Base-by-base conservation (phyloP, 2,888 invertebrate species). In the Gibbula magus region DNA sequence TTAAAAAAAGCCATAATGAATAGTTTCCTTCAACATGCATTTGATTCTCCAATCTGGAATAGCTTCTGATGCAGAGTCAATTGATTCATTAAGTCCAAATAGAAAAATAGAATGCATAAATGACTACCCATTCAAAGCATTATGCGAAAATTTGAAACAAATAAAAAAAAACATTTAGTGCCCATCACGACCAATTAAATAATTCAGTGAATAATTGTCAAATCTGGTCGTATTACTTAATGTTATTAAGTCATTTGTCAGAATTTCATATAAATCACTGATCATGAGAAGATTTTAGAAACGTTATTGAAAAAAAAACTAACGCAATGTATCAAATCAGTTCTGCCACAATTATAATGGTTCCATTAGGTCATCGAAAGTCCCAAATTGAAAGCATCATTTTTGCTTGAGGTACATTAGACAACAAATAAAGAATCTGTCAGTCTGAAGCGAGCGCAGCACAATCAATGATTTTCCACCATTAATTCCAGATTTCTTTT, bases 381-480 rank as follows among this genome's bases (percentile, higher is more conserved):
- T 70, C 35, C n/a, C 32, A 39, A 35, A 18, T 70, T 18, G 56
- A 70, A 70, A 32, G 70, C 70, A 32, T 35, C 32, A 70, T 70
- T 70, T 70, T 20, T 70, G 39, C 35, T 18, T 70, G 70, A 20
- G 20, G 70, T 32, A 70, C 70, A 70, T 70, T 70, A 70, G 70
- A 32, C 70, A 32, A 70, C 70, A 70, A 70, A 70, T 35, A 35
- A 70, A 70, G 70, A 70, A 20, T 32, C 70, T 70, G 70, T 70
- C 70, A 70, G 70, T 70, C 70, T 35, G 70, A 70, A 16, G 20
- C 35, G 35, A 70, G 35, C 35, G 35, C 32, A 39, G 20, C 70
- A 70, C 70, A 70, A 70, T 70, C 70, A 70, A 70, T 70, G 70
- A 70, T 70, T 70, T 70, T 70, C 70, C 70, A 70, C 70, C 70